phyloP scores from a whole-genome alignment of 1,140 invertebrate species.

The Eulimnadia texana region DNA sequence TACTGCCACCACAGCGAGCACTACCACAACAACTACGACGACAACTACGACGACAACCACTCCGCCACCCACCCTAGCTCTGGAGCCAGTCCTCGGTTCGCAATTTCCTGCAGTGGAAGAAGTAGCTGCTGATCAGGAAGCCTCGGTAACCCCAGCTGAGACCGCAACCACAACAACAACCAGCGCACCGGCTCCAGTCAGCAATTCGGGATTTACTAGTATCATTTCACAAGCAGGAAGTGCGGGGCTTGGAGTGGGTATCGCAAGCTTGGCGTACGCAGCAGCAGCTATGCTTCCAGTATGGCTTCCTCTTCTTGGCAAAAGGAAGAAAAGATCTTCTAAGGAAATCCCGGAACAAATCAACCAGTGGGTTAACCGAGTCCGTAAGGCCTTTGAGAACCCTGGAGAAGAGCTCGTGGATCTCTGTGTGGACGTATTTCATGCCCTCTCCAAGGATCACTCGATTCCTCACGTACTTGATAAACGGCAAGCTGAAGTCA shows the following conservation, averaged over 20 bases:
- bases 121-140: no score
- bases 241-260: neutral
- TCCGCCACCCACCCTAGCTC: neutral
- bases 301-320: slow-evolving; percentile 2
- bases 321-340: neutral
- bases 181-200: neutral
- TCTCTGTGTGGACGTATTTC: neutral
- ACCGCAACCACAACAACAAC: neutral
- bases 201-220: neutral
- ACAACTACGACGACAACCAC: neutral
- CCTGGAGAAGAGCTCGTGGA: neutral
- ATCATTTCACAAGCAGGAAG: neutral
- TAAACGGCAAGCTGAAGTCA: no score
- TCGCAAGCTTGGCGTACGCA: slow-evolving; percentile 1
- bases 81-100: neutral
- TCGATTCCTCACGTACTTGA: neutral
- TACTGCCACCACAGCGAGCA: neutral
- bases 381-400: neutral
- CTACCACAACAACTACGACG: neutral
- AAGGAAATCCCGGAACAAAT: neutral
- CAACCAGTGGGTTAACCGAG: neutral
- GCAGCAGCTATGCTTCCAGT: slow-evolving; percentile 4
- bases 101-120: neutral
- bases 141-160: neutral
- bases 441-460: neutral